Percentiles rank a stretch among this genome's conserved stretches.
These are phyloP conservation scores for Oasisia sp. DNA, from an alignment of 2,888 invertebrate species.

Conservation along the genomic window DNA sequence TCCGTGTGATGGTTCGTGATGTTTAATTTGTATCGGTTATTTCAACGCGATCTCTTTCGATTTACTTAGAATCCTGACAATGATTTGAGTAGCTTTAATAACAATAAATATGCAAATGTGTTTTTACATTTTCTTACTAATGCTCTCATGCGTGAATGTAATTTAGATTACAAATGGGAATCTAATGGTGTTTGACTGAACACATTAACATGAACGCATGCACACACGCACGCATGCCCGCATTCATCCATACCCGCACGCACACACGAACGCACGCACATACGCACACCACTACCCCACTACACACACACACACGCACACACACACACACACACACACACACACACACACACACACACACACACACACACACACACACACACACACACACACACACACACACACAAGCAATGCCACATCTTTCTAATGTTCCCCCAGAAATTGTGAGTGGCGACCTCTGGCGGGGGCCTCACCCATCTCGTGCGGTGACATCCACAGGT, in stretches of 20 bases:
- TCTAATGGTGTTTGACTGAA: not conserved
- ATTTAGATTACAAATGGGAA: not conserved
- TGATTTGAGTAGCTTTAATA: not conserved
- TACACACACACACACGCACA: not conserved
- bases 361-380: not conserved
- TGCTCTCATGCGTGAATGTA: not conserved
- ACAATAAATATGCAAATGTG: no score
- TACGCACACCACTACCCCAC: no score
- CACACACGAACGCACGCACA: not conserved
- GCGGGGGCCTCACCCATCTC: conserved; percentile 51
- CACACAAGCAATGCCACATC: not conserved
- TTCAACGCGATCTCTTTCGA: not conserved
- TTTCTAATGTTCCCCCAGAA: not conserved
- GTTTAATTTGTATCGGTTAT: not conserved
- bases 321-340: not conserved
- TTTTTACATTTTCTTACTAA: not conserved
- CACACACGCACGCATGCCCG: not conserved
- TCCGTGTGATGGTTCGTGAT: not conserved
- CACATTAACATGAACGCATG: not conserved
- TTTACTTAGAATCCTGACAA: not conserved
- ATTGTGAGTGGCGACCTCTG: not conserved
- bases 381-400: no score
- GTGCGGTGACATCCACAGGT: conserved; percentile 52
- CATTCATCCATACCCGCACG: not conserved
- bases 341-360: not conserved